A percentile compares a stretch with the other conserved stretches of the same genome.
phyloP scores from a whole-genome alignment of 2,888 invertebrate genomes.

The Mythimna albipuncta region DNA sequence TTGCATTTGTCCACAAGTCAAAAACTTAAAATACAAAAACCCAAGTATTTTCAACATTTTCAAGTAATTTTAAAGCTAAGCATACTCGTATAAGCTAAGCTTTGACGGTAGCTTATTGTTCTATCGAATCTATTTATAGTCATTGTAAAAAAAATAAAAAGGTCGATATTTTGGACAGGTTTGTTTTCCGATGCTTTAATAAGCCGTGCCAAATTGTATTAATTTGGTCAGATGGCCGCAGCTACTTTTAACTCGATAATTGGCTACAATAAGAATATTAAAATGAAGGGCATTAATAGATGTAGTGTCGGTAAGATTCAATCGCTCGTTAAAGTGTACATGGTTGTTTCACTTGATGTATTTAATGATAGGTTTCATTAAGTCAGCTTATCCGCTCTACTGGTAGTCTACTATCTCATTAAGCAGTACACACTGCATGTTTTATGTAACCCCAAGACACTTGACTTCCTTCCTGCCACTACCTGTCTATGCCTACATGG shows the following conservation, averaged over 20 bases:
- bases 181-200: slow-evolving; percentile 22
- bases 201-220: slow-evolving; percentile 39
- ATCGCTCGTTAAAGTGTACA: slow-evolving; percentile 15
- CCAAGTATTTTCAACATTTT: neutral
- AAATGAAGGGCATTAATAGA: slow-evolving; percentile 13
- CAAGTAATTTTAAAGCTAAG: slow-evolving; percentile 4
- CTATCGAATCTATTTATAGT: slow-evolving; percentile 9
- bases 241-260: slow-evolving; percentile 45
- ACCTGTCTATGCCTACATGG: slow-evolving; percentile 23
- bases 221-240: slow-evolving; percentile 12
- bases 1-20: slow-evolving; percentile 3
- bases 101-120: slow-evolving; percentile 9
- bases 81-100: neutral
- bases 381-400: slow-evolving; percentile 52
- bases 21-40: neutral
- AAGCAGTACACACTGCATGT: slow-evolving; percentile 40
- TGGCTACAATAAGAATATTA: slow-evolving; percentile 15
- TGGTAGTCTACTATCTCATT: slow-evolving; percentile 48
- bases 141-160: slow-evolving; percentile 12
- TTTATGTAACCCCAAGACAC: slow-evolving; percentile 57
- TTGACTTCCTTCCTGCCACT: slow-evolving; percentile 53
- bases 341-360: slow-evolving; percentile 14
- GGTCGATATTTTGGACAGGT: slow-evolving; percentile 6
- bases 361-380: slow-evolving; percentile 52
- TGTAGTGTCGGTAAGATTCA: slow-evolving; percentile 5